Base-by-base conservation (phyloP, 1,140 invertebrate species). In the Drosophila takahashii region DNA sequence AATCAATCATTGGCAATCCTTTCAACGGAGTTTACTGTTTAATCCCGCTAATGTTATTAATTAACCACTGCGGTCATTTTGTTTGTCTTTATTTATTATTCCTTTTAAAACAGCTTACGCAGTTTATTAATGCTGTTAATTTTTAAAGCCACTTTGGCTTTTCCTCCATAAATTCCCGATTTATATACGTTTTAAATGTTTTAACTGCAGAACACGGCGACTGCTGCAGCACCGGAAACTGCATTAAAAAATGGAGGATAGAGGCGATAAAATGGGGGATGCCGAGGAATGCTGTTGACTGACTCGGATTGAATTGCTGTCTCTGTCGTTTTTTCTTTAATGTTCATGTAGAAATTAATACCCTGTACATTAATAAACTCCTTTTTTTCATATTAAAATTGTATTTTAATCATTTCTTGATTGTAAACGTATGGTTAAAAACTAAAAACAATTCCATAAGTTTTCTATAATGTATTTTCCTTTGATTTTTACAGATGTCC, bases 131-230 rank as follows among this genome's bases (percentile, higher is more conserved):
- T 70, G 64, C 45, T 32, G 74, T 81, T 86, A 80, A 85, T 86
- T 85, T 86, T 86, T 75, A 85, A 85, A 85, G 81, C 78, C 64
- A 77, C 73, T 74, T 78, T 71, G 64, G 37, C 64, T 51, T 42
- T 58, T 18, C 29, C 7, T 8, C 41, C 57, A 81, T 81, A 50
- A 70, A 81, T 61, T 76, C 66, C 75, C 51, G 66, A 85, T 77
- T 77, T 85, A 71, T 86, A 48, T 60, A 56, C 60, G 67, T 52
- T 81, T 87, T 71, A 86, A 72, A 87, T 78, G 79, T 75, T 81
- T 81, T 74, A 78, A 53, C 73, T 67, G 61, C 72, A 58, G 45
- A 26, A 65, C 71, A 76, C 53, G 61, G 53, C 51, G 66, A 52
- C 50, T 66, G 34, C 27, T 52, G 73, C 54, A 69, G 45, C 18